Evolutionary conservation across 2,113 vertebrate species (phyloP), one percentile per base, ranked within the genome.

Genomic region (Natator depressus): DNA sequence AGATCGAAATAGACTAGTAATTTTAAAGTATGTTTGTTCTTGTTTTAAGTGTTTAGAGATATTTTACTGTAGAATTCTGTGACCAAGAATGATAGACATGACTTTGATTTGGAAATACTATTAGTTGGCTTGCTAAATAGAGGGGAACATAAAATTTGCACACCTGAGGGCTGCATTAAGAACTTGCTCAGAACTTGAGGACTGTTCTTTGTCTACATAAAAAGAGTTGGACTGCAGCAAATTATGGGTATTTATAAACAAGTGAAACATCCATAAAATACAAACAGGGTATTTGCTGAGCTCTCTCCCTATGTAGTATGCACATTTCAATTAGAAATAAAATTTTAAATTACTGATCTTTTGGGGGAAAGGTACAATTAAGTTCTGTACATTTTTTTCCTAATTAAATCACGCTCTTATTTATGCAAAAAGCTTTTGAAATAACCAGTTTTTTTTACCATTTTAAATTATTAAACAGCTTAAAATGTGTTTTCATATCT

Each of bases 181-280:
- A n/a, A 27, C 83, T 95, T 87, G 4, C n/a, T 84, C 57, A 79
- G 22, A 80, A 29, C 65, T 22, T 85, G 72, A 79, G 35, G 2
- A 3, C 1, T 87, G 1, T 86, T 94, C 3, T 20, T 91, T 94
- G 24, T 59, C 19, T 75, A 11, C 62, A 35, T 62, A 31, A 72
- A n/a, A 51, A 81, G 42, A 91, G 84, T 35, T 10, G 80, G 13
- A 31, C 78, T 79, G 54, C 84, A 88, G 83, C 1, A 54, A 92
- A 89, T 80, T 69, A 27, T 95, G 42, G 82, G 2, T 82, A 35
- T 84, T 87, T 86, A 82, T 82, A 29, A 82, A 35, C 14, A 85
- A 78, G 4, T 80, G 42, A 79, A 81, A 59, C 80, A 79, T 16
- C 69, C 88, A 12, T 81, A 57, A 65, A 59, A 10, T 8, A 4